Percentiles rank a stretch among this genome's conserved stretches.
Evolutionary conservation across 2,797 vertebrate species (phyloP).

Genomic region (Pipistrellus pipistrellus): DNA sequence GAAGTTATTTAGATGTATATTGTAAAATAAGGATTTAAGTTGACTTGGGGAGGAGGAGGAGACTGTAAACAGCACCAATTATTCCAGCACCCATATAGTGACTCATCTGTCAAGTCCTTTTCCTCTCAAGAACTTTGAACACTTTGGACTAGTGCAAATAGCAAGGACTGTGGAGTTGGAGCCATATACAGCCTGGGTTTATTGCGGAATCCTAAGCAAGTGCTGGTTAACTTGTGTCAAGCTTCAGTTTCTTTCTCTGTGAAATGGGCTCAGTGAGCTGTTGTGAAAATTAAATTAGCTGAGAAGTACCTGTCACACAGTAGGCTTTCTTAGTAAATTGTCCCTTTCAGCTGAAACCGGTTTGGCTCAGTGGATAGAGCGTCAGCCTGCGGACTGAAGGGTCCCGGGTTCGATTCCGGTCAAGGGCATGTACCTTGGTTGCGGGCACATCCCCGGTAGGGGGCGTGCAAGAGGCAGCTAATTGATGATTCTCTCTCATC

Average conservation of each 20-base stretch:
- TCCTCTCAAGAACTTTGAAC: slow-evolving; percentile 7
- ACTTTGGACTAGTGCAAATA: not conserved
- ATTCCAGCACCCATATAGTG: not conserved
- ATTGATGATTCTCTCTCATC: too few species aligned
- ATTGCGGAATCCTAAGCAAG: not conserved
- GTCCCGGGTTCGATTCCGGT: too few species aligned
- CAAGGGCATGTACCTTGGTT: too few species aligned
- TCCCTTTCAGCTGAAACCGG: not conserved
- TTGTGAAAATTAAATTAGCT: not conserved
- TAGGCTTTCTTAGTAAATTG: not conserved
- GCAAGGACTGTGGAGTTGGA: not conserved
- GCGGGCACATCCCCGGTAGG: too few species aligned
- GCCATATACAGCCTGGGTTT: not conserved
- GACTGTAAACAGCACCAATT: not conserved
- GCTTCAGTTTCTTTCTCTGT: slow-evolving; percentile 36
- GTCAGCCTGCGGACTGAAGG: too few species aligned
- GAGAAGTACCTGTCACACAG: not conserved
- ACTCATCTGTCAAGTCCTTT: not conserved
- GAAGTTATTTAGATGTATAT: slow-evolving; percentile 1
- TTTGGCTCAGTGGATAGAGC: too few species aligned
- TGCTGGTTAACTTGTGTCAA: not conserved
- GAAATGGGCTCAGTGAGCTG: not conserved
- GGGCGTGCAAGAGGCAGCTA: too few species aligned
- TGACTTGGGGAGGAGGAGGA: not conserved
- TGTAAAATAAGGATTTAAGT: not conserved